phyloP scores from a whole-genome alignment of 2,888 invertebrate genomes.

The Mimachlamys varia region DNA sequence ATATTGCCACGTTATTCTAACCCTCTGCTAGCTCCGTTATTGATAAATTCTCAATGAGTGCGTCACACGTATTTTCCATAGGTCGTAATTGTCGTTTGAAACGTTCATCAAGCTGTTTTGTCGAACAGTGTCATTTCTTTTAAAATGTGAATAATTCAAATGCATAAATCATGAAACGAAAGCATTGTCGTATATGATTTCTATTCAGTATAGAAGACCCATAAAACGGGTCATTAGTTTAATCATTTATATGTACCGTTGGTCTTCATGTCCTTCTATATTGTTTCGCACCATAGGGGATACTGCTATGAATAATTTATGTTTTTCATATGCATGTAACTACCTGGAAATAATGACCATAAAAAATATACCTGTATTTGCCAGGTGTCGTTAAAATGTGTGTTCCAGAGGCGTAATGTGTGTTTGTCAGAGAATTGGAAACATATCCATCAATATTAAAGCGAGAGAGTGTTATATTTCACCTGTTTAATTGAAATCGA shows the following conservation, averaged over 20 bases:
- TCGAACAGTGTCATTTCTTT: neutral
- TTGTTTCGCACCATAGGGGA: neutral
- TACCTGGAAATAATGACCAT: neutral
- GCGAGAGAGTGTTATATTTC: too few relatives aligned
- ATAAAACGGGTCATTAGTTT: neutral
- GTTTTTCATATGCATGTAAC: neutral
- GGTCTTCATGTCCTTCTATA: neutral
- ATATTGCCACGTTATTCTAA: too few relatives aligned
- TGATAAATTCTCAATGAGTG: neutral
- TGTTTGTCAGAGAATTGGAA: neutral
- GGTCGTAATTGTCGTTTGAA: neutral
- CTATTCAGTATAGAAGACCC: neutral
- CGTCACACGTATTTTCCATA: constrained; percentile 5
- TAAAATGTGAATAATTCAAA: neutral
- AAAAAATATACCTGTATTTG: neutral
- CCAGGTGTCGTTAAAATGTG: neutral
- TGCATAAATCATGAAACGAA: neutral
- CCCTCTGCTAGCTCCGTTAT: too few relatives aligned
- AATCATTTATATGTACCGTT: neutral
- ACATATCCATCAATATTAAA: neutral
- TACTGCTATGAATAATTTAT: neutral
- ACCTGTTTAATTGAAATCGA: too few relatives aligned
- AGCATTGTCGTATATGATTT: neutral
- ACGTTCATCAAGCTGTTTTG: neutral
- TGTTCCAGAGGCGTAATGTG: neutral